These are phyloP conservation scores for Carollia perspicillata DNA, from an alignment of 2,113 vertebrate species.

Conservation along the genomic window DNA sequence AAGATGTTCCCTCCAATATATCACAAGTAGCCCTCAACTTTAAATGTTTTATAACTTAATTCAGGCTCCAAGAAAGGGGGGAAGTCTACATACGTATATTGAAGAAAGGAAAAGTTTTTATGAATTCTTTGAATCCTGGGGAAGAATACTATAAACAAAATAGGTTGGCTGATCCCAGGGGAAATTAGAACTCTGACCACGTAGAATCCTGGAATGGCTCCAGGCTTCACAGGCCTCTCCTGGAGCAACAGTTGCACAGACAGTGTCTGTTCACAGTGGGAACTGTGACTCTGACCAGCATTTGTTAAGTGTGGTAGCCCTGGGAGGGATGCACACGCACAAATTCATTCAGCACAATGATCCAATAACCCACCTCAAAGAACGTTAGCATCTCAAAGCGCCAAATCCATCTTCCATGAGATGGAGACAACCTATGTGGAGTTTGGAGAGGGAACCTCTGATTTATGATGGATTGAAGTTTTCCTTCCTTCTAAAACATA, in stretches of 20 bases:
- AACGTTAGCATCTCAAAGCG: background rate
- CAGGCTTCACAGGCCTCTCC: background rate
- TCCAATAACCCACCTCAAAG: background rate
- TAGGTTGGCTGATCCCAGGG: background rate
- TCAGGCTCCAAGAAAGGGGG: background rate
- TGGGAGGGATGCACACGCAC: background rate
- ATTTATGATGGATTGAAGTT: background rate
- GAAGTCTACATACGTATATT: fast-evolving
- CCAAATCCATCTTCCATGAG: background rate
- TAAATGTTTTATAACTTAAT: slow-evolving; percentile 13
- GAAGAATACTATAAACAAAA: background rate
- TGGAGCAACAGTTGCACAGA: background rate
- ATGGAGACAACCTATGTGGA: background rate
- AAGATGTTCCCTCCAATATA: background rate
- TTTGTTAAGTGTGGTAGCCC: background rate
- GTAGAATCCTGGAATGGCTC: background rate
- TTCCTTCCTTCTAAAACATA: slow-evolving; percentile 6
- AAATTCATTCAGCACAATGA: background rate
- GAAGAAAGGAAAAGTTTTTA: background rate
- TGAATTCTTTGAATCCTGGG: slow-evolving; percentile 42
- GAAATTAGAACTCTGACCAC: background rate
- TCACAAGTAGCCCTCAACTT: background rate
- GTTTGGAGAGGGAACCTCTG: background rate
- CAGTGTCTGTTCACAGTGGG: background rate
- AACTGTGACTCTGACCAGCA: background rate